Percentiles rank a stretch among this genome's conserved stretches.
Conservation (phyloP, 2,888 invertebrate genomes). For the Brenthis hecate region DNA sequence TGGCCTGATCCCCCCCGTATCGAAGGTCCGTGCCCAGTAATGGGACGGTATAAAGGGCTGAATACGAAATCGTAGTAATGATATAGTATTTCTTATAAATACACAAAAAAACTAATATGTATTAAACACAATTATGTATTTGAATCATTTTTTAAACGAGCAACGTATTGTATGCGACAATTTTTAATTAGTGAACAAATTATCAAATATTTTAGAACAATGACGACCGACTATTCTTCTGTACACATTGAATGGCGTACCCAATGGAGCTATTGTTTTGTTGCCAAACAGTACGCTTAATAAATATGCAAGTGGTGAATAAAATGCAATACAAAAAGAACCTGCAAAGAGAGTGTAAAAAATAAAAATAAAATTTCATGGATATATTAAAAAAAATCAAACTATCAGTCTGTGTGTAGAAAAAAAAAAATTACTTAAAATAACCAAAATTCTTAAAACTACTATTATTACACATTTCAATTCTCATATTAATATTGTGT, state of each 20-base stretch:
- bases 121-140: too few species aligned
- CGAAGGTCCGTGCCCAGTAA: too few species aligned
- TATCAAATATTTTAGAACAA: conserved; percentile 29
- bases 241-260: conserved; percentile 28
- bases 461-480: too few species aligned
- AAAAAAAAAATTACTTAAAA: too few species aligned
- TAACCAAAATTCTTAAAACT: too few species aligned
- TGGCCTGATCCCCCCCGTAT: too few species aligned
- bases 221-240: conserved; percentile 9
- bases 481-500: neutral
- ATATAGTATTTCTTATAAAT: too few species aligned
- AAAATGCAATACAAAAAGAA: conserved; percentile 19
- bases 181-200: neutral
- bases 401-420: neutral
- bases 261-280: conserved; percentile 32
- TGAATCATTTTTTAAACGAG: too few species aligned
- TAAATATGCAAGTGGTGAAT: conserved; percentile 34
- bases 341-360: conserved; percentile 1
- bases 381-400: neutral
- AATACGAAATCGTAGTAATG: too few species aligned
- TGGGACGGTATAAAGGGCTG: too few species aligned
- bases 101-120: too few species aligned
- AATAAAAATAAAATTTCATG: neutral
- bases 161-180: neutral
- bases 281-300: conserved; percentile 33